Evolutionary conservation across 2,888 invertebrate species (phyloP).

Genomic region (Drosophila testacea): DNA sequence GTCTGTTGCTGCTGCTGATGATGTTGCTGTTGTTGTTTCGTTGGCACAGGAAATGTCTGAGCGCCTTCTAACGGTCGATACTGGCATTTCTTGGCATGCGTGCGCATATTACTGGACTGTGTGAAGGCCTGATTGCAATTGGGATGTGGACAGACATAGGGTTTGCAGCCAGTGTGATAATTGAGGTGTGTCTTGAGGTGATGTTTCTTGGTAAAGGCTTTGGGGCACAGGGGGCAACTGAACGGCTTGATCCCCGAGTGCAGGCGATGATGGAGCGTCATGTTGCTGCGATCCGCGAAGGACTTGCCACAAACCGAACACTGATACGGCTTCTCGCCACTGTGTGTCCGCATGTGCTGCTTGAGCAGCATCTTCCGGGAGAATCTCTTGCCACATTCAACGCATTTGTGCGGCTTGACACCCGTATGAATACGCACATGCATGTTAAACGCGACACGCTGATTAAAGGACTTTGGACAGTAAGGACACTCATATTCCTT

Average conservation of each 20-base stretch:
- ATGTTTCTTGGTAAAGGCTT: slow-evolving; percentile 94
- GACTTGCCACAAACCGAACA: slow-evolving; percentile 93
- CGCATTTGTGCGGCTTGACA: slow-evolving; percentile 91
- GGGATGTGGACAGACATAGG: slow-evolving; percentile 89
- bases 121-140: slow-evolving; percentile 92
- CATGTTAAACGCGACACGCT: slow-evolving; percentile 95
- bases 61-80: slow-evolving; percentile 77
- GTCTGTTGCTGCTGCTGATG: slow-evolving; percentile 24
- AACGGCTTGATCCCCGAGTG: slow-evolving; percentile 94
- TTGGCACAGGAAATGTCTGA: slow-evolving; percentile 35
- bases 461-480: slow-evolving; percentile 94
- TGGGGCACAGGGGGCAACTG: slow-evolving; percentile 87
- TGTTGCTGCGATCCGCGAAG: slow-evolving; percentile 93
- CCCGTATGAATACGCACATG: slow-evolving; percentile 93
- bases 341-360: slow-evolving; percentile 93
- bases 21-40: slow-evolving; percentile 37
- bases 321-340: slow-evolving; percentile 92
- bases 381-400: slow-evolving; percentile 92
- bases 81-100: slow-evolving; percentile 92
- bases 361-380: slow-evolving; percentile 93
- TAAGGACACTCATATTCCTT: slow-evolving; percentile 93
- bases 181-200: slow-evolving; percentile 94
- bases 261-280: slow-evolving; percentile 92
- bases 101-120: slow-evolving; percentile 94
- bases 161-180: slow-evolving; percentile 93